Evolutionary conservation across 2,888 invertebrate species (phyloP), one percentile per base, ranked within the genome.

Genomic region (Cylloceria caligata): DNA sequence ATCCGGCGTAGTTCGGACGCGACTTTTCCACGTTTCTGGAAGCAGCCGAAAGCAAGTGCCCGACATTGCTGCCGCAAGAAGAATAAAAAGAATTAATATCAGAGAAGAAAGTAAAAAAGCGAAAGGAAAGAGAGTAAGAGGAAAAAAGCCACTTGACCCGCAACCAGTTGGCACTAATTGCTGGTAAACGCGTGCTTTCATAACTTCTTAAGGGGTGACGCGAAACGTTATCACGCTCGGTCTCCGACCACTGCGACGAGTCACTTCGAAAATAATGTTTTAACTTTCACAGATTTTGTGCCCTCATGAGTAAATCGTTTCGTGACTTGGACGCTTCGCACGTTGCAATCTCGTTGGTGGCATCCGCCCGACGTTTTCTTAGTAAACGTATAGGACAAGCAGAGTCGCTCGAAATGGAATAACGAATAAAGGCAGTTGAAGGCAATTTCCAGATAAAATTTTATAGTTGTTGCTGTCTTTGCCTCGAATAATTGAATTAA

Each of bases 101-200:
- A 24, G 16, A 16, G 30, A 7, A 16, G 16, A 34, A 60, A 62
- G 21, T 36, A 36, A 60, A 60, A 60, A 60, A 34, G 7, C 1
- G 13, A 60, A 16, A 6, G 36, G 16, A 16, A 30, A 74, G 36
- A 21, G 55, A 72, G 65, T 19, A 3, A 55, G 47, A 57, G 65
- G 62, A 16, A 39, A 52, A 57, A 71, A 68, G 72, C 52, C 55
- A 77, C 81, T 83, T 76, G 76, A 74, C 71, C 75, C 69, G 55
- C 69, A 72, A 83, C 47, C 57, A 45, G 47, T 74, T 65, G 68
- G 68, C 68, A 64, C 55, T 74, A 78, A 78, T 81, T 78, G 78
- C 73, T 52, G 73, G 68, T 69, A 74, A 69, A 72, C 67, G 47
- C 36, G 64, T 30, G 62, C 36, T 57, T 45, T 69, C 55, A 36